These are phyloP conservation scores for Syngnathoides biaculeatus DNA, from an alignment of 2,113 vertebrate genomes.

Conservation along the genomic window DNA sequence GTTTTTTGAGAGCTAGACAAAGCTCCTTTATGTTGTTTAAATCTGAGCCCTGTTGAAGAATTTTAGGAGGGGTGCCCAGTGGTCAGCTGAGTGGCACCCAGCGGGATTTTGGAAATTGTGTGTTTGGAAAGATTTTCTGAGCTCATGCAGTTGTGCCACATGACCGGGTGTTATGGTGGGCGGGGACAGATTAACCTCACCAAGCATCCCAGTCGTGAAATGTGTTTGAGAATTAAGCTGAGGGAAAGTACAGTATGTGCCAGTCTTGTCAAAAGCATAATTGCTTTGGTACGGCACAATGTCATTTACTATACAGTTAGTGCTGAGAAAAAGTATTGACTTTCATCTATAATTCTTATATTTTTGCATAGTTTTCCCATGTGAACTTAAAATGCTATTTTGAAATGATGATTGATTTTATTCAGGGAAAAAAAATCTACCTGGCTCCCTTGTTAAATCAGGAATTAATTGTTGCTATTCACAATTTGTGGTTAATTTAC, in stretches of 20 bases:
- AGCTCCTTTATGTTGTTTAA: constrained; percentile 14
- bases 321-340: too few relatives aligned
- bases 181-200: constrained; percentile 63
- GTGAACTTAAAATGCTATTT: too few relatives aligned
- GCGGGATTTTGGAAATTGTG: constrained; percentile 39
- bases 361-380: too few relatives aligned
- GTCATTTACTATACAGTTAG: not conserved
- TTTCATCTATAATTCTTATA: too few relatives aligned
- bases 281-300: not conserved
- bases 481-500: too few relatives aligned
- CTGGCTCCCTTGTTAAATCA: too few relatives aligned
- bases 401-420: too few relatives aligned
- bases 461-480: too few relatives aligned
- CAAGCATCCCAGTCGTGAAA: constrained; percentile 51
- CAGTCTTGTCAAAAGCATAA: not conserved
- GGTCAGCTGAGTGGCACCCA: constrained; percentile 45
- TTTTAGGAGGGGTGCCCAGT: constrained; percentile 27
- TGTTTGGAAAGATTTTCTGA: constrained; percentile 38
- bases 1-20: not conserved
- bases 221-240: constrained; percentile 52
- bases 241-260: constrained; percentile 38
- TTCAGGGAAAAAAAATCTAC: too few relatives aligned
- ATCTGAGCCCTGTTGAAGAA: not conserved
- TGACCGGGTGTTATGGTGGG: constrained; percentile 57
- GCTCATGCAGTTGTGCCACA: constrained; percentile 46